phyloP scores from a whole-genome alignment of 2,888 invertebrate species.

The Prosopocoilus inquinatus region DNA sequence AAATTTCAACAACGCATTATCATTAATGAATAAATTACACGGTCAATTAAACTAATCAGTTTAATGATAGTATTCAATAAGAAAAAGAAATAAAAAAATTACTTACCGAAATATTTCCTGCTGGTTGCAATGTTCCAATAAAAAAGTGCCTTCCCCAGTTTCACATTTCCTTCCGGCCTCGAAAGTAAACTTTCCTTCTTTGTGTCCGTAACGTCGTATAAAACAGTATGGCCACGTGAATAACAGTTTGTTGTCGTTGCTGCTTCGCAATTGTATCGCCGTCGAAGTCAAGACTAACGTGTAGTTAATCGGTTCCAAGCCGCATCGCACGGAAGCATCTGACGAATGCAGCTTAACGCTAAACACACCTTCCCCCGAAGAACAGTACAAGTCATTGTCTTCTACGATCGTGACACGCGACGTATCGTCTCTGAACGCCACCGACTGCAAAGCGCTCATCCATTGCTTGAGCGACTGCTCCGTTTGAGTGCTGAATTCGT shows the following conservation, averaged over 20 bases:
- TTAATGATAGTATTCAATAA: no score
- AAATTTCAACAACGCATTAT: no score
- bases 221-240: slow-evolving; percentile 84
- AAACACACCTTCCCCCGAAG: slow-evolving; percentile 79
- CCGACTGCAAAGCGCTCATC: slow-evolving; percentile 76
- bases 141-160: slow-evolving; percentile 81
- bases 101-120: slow-evolving; percentile 67
- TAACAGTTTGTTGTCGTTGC: slow-evolving; percentile 62
- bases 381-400: slow-evolving; percentile 86
- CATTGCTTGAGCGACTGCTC: slow-evolving; percentile 73
- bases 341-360: slow-evolving; percentile 72
- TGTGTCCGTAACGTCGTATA: slow-evolving; percentile 81
- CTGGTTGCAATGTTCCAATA: slow-evolving; percentile 76
- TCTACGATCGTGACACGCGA: slow-evolving; percentile 68
- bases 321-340: slow-evolving; percentile 75
- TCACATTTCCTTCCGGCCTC: slow-evolving; percentile 86
- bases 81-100: background rate
- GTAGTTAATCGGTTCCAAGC: slow-evolving; percentile 69
- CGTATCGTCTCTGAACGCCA: slow-evolving; percentile 72
- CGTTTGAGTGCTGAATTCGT: slow-evolving; percentile 64
- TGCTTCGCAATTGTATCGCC: slow-evolving; percentile 71
- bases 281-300: slow-evolving; percentile 71
- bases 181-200: slow-evolving; percentile 82
- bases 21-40: background rate
- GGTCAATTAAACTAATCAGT: background rate